These are phyloP conservation scores for Sterrhoptilus dennistouni DNA, from an alignment of 2,113 vertebrate species.

Conservation along the genomic window DNA sequence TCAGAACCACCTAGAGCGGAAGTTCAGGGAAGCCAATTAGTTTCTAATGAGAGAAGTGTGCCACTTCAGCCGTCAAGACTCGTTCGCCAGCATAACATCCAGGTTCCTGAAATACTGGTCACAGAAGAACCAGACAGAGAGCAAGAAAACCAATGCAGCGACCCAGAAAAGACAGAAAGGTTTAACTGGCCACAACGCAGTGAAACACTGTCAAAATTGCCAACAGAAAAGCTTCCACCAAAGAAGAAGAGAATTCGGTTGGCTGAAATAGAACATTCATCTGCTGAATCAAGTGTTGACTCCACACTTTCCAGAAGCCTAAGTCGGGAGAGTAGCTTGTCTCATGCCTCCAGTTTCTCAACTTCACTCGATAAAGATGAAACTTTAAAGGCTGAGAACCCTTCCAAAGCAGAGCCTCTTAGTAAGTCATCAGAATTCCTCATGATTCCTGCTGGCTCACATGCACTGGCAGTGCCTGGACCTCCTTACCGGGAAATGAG, in stretches of 20 bases:
- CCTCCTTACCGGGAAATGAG: conserved; percentile 83
- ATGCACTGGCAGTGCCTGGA: conserved; percentile 85
- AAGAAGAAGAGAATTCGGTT: conserved; percentile 97
- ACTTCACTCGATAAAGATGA: conserved; percentile 94
- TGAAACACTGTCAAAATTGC: conserved; percentile 92
- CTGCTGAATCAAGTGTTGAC: conserved; percentile 91
- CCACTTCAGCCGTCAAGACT: conserved; percentile 84
- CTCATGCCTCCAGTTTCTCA: conserved; percentile 91
- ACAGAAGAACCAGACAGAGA: conserved; percentile 95
- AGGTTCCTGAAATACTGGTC: conserved; percentile 96
- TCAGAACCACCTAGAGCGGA: conserved; percentile 70
- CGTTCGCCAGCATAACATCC: conserved; percentile 95
- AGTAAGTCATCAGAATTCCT: conserved; percentile 82
- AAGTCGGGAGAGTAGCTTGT: conserved; percentile 93
- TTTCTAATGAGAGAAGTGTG: conserved; percentile 62
- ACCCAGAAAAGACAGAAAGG: conserved; percentile 86
- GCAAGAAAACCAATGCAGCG: conserved; percentile 78
- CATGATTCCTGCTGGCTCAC: conserved; percentile 78
- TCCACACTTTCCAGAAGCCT: conserved; percentile 92
- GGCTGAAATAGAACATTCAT: conserved; percentile 94
- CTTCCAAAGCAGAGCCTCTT: conserved; percentile 77
- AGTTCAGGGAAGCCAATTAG: conserved; percentile 54
- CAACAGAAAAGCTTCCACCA: conserved; percentile 94
- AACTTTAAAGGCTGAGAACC: conserved; percentile 79
- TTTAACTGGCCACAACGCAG: conserved; percentile 97